phyloP scores from a whole-genome alignment of 1,140 invertebrate species.

The Leptestheria dahalacensis region DNA sequence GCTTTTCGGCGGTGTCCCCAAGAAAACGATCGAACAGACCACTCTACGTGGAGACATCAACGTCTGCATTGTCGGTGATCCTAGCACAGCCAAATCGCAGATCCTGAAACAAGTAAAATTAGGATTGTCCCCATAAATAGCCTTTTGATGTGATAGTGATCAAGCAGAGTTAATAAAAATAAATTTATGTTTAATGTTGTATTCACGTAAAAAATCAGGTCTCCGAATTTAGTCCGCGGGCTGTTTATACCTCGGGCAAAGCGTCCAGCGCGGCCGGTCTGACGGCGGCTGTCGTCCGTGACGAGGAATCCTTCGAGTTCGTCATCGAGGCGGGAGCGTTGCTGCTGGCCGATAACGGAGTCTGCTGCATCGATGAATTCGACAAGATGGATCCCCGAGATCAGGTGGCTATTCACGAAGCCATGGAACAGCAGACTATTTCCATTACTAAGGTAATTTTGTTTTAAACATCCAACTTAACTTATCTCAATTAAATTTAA shows the following conservation, averaged over 20 bases:
- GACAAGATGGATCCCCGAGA: constrained; percentile 98
- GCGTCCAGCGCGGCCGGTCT: constrained; percentile 94
- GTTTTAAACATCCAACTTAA: constrained; percentile 1
- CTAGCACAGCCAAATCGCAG: constrained; percentile 96
- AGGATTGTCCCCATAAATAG: background rate
- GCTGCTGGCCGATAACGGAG: constrained; percentile 97
- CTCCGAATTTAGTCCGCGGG: constrained; percentile 84
- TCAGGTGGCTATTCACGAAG: constrained; percentile 98
- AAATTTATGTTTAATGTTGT: too few relatives aligned
- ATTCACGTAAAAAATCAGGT: constrained; percentile 36
- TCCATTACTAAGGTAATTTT: constrained; percentile 74
- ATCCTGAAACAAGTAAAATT: constrained; percentile 65
- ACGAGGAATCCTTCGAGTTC: constrained; percentile 96
- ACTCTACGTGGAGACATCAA: constrained; percentile 89
- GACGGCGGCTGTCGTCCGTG: constrained; percentile 91
- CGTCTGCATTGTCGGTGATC: constrained; percentile 95
- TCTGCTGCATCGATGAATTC: constrained; percentile 99
- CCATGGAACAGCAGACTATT: constrained; percentile 99
- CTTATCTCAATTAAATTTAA: constrained; percentile 9
- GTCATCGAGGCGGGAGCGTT: constrained; percentile 98
- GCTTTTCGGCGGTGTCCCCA: constrained; percentile 94
- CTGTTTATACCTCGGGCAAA: constrained; percentile 97
- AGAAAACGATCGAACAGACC: constrained; percentile 78
- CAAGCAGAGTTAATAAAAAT: too few relatives aligned
- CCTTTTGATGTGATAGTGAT: too few relatives aligned